These are phyloP conservation scores for Papilio polytes DNA, from an alignment of 1,140 invertebrate species.

Conservation along the genomic window DNA sequence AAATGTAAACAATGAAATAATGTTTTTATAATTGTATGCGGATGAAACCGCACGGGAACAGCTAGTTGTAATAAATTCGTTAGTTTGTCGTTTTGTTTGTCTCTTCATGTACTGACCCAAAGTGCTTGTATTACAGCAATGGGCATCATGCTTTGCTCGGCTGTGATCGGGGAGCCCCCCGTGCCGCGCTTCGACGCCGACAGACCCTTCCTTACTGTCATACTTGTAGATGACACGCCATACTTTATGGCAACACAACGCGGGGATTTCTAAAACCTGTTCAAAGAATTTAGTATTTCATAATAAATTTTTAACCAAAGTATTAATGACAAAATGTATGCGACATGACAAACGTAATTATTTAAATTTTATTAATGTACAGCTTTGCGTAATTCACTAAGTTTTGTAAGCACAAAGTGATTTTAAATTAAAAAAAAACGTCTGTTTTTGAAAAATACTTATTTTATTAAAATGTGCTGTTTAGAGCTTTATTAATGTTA, in stretches of 20 bases:
- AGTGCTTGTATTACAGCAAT: constrained; percentile 61
- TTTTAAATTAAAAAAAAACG: background rate
- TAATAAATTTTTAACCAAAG: background rate
- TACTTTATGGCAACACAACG: constrained; percentile 55
- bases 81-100: background rate
- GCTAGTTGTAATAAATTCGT: background rate
- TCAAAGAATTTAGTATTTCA: background rate
- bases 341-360: constrained; percentile 37
- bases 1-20: no score
- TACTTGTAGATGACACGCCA: constrained; percentile 50
- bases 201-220: constrained; percentile 60
- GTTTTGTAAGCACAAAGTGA: background rate
- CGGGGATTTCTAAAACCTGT: constrained; percentile 36
- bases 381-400: background rate
- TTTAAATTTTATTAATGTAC: background rate
- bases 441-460: background rate
- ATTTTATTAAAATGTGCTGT: background rate
- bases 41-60: no score
- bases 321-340: background rate
- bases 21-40: no score
- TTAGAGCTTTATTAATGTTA: background rate
- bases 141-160: constrained; percentile 48
- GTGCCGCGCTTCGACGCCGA: constrained; percentile 59
- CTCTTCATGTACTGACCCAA: background rate
- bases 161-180: constrained; percentile 51